Evolutionary conservation across 2,113 vertebrate genomes (phyloP), one percentile per base, ranked within the genome.

Genomic region (Eudyptes chrysolophus): DNA sequence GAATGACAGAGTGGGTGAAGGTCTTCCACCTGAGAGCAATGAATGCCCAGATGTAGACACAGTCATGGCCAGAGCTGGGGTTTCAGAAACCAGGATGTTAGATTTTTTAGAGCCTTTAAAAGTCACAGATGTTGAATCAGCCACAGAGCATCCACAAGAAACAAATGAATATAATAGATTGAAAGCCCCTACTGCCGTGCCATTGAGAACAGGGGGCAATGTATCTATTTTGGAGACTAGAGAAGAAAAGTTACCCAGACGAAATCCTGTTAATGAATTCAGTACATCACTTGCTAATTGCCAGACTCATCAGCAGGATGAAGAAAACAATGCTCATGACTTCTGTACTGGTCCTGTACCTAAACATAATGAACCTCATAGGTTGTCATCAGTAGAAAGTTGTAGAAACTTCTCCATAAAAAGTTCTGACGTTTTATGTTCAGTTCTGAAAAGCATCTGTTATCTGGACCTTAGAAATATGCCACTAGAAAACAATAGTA

Each of bases 1-100:
- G 78, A 96, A 75, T 74, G 87, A 91, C 90, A 70, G 62, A 96
- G 89, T 95, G 95, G 96, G 96, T 95, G 84, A 93, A 95, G 79
- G 52, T 97, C 94, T 96, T 94, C 87, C 87, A 70, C 34, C 94
- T 66, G 84, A 95, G 84, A 87, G 36, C 84, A 87, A 5, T 46
- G 20, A 92, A 57, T 86, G 83, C 81, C 62, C 95, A 97, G 94
- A 93, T 2, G 2, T 77, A 97, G 89, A 92, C 78, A 95, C 68
- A 96, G 84, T 93, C 89, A 29, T 84, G 84, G 83, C 93, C 95
- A 83, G 87, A 96, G 95, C 48, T 96, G 92, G 84, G 42, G 57
- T 97, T 97, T 96, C 97, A 96, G 92, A 95, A 97, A 85, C 76
- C 92, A 95, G 54, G 95, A 84, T 10, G 1, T 93, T 98, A 95